phyloP scores from a whole-genome alignment of 1,140 invertebrate species.

The Caerostris darwini region DNA sequence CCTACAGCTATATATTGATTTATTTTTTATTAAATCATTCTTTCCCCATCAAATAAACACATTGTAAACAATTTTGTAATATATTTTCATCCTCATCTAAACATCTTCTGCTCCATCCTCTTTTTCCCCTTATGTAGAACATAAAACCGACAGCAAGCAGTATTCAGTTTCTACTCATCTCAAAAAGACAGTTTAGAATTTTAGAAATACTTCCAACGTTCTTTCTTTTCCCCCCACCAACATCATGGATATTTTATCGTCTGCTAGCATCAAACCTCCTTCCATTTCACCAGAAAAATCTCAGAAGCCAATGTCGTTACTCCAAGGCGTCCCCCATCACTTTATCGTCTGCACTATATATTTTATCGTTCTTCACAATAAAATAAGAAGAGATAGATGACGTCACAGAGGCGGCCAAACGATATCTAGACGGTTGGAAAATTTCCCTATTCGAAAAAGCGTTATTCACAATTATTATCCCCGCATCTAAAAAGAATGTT shows the following conservation, averaged over 20 bases:
- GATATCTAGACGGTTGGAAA: neutral
- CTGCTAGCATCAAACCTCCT: neutral
- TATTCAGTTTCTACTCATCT: conserved; percentile 6
- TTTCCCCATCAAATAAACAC: no score
- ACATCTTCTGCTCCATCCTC: no score
- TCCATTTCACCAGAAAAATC: neutral
- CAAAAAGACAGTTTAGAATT: conserved; percentile 32
- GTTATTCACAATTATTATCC: conserved; percentile 6
- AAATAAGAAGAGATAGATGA: conserved; percentile 53
- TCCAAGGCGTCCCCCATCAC: neutral
- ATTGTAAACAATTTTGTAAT: no score
- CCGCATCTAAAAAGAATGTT: neutral
- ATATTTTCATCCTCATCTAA: no score
- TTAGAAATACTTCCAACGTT: conserved; percentile 11
- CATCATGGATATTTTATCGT: conserved; percentile 62
- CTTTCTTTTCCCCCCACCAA: neutral
- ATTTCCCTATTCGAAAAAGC: neutral
- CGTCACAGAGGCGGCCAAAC: neutral
- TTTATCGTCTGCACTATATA: conserved; percentile 53
- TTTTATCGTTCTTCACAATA: conserved; percentile 55
- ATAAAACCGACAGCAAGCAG: conserved; percentile 1
- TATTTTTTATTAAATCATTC: no score
- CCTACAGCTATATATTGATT: no score
- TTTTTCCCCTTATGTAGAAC: neutral
- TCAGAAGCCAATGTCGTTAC: conserved; percentile 26